These are phyloP conservation scores for Rhamphomyia laevipes DNA, from an alignment of 2,888 invertebrate species.

Conservation along the genomic window DNA sequence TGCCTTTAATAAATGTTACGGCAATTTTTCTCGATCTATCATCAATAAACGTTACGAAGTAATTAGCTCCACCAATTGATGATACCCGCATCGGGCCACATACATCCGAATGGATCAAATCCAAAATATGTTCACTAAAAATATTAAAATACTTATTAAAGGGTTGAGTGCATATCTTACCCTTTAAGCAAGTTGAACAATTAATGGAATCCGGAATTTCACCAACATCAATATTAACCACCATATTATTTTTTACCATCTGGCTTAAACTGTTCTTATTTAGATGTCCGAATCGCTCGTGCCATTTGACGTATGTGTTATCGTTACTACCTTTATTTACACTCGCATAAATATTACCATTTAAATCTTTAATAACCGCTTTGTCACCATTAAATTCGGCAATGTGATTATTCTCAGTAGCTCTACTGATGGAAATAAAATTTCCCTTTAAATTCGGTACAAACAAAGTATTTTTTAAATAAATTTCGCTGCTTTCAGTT, in stretches of 20 bases:
- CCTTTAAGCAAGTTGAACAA: too few relatives aligned
- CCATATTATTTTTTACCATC: neutral
- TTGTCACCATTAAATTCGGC: neutral
- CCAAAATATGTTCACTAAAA: too few relatives aligned
- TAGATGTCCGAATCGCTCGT: neutral
- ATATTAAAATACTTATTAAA: too few relatives aligned
- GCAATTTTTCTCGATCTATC: conserved; percentile 9
- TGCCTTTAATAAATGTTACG: conserved; percentile 12
- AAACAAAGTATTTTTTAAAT: neutral
- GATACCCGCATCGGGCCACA: conserved; percentile 12
- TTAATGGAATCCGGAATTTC: too few relatives aligned
- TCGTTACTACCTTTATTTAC: neutral
- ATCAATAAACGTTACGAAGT: conserved; percentile 16
- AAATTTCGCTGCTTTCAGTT: neutral
- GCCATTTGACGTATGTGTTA: neutral
- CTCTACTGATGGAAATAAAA: neutral
- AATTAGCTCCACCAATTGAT: conserved; percentile 10
- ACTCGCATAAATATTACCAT: neutral
- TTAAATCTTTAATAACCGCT: neutral
- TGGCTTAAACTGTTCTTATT: neutral
- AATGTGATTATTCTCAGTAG: neutral
- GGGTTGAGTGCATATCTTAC: too few relatives aligned
- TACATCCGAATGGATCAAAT: conserved; percentile 13
- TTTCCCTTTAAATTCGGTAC: neutral
- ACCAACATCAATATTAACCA: neutral